Base-by-base conservation (phyloP, 2,888 invertebrate genomes). In the Toxonevra muliebris region DNA sequence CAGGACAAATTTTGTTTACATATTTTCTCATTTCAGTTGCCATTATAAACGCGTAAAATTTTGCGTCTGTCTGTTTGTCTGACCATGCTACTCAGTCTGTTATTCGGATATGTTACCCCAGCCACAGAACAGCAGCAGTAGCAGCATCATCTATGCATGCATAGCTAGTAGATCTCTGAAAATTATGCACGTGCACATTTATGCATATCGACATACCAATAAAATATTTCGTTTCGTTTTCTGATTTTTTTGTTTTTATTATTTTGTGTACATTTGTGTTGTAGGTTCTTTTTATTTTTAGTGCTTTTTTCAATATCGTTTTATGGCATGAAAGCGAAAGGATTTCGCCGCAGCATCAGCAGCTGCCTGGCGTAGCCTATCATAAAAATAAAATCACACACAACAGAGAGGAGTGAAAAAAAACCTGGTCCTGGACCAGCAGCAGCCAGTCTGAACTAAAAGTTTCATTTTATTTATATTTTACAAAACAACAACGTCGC, bases 301-400 rank as follows among this genome's bases (percentile, higher is more conserved):
- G 30, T 43, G 61, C 48, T 50, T 53, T 68, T 65, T 67, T 61
- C 53, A 65, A 71, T 73, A 69, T 69, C 69, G 74, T 71, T 73
- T 72, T 71, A 79, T 80, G 81, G 82, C 81, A 81, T 82, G 84
- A 83, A 84, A 83, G 84, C 84, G 83, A 83, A 83, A 83, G 83
- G 83, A 83, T 83, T 82, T 82, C 74, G 57, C 58, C 64, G 20
- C 12, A 20, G 52, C 42, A 30, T 30, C 30, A 55, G 20, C 17
- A 20, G 52, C 42, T 58, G 52, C 52, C 50, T 43, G n/a, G 19
- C 45, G 30, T 15, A 15, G 30, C 58, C 58, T 20, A 30, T 40
- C 60, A 42, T 54, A 60, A 45, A 63, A 60, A 60, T 43, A 42
- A 58, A 50, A 58, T 52, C 41, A 17, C 30, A 42, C 42, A 59